phyloP scores from a whole-genome alignment of 2,888 invertebrate species.

The Spodoptera picta region DNA sequence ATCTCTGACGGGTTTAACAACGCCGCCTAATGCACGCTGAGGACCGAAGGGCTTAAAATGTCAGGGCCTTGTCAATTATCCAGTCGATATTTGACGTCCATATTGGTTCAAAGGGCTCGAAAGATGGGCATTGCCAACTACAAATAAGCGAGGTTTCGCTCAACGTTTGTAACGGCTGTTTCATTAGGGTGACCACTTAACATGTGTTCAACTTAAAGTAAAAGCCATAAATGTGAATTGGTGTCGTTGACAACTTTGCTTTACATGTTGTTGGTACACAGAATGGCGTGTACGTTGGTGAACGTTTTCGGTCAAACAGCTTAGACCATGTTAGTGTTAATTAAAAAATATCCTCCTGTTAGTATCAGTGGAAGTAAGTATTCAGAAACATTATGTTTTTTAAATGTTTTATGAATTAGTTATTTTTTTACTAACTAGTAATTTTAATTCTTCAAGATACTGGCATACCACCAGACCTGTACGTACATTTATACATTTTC shows the following conservation, averaged over 20 bases:
- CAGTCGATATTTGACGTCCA: constrained; percentile 28
- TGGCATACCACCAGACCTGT: no score
- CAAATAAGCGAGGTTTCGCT: constrained; percentile 40
- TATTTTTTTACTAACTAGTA: no score
- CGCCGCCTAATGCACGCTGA: constrained; percentile 9
- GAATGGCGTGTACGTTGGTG: background rate
- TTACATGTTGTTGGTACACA: constrained; percentile 9
- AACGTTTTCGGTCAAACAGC: constrained; percentile 9
- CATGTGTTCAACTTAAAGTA: constrained; percentile 34
- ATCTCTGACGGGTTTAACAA: constrained; percentile 15
- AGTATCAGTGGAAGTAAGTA: no score
- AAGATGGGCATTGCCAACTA: constrained; percentile 38
- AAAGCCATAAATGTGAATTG: constrained; percentile 28
- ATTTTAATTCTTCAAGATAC: no score
- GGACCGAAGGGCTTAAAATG: constrained; percentile 17
- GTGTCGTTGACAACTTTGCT: constrained; percentile 15
- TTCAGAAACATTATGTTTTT: no score
- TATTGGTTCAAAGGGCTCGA: constrained; percentile 30
- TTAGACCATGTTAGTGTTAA: background rate
- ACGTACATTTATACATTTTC: constrained; percentile 12
- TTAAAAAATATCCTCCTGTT: background rate
- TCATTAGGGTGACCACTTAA: constrained; percentile 55
- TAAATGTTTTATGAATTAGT: no score
- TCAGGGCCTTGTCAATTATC: constrained; percentile 32
- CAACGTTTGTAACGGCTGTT: constrained; percentile 50